These are phyloP conservation scores for Mergus octosetaceus DNA, from an alignment of 2,797 vertebrate species.

Conservation along the genomic window DNA sequence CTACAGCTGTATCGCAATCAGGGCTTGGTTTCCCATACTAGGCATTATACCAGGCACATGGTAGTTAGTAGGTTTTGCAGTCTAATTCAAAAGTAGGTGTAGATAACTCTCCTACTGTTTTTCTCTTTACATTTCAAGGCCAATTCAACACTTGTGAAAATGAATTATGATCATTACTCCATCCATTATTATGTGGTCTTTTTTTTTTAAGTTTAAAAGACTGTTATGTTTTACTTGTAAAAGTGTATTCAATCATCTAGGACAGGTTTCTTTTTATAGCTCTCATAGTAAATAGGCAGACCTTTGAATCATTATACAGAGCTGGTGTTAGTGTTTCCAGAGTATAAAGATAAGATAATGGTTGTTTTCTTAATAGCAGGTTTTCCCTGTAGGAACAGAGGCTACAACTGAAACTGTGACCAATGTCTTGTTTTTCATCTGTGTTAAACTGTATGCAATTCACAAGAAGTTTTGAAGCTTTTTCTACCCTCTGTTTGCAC, in stretches of 20 bases:
- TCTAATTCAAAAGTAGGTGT: background rate
- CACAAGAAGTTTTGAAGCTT: background rate
- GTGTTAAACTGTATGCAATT: background rate
- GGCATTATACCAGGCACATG: fast-evolving
- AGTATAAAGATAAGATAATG: constrained; percentile 40
- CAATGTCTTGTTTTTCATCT: background rate
- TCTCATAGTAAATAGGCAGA: background rate
- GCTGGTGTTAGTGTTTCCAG: background rate
- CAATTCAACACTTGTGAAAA: background rate
- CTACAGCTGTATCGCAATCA: background rate
- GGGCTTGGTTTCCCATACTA: background rate
- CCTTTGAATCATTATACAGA: constrained; percentile 4
- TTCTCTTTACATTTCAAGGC: background rate
- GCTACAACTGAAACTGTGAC: background rate
- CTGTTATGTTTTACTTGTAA: background rate
- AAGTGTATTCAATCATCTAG: background rate
- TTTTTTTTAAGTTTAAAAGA: background rate
- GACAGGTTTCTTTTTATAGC: background rate
- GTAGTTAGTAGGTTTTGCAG: background rate
- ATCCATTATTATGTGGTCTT: background rate
- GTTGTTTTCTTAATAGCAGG: constrained; percentile 15
- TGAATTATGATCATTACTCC: background rate
- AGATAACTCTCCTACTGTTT: background rate
- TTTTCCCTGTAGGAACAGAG: background rate
- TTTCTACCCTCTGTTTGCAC: background rate